These are phyloP conservation scores for Thaumatotibia leucotreta DNA, from an alignment of 1,140 invertebrate species.

Conservation along the genomic window DNA sequence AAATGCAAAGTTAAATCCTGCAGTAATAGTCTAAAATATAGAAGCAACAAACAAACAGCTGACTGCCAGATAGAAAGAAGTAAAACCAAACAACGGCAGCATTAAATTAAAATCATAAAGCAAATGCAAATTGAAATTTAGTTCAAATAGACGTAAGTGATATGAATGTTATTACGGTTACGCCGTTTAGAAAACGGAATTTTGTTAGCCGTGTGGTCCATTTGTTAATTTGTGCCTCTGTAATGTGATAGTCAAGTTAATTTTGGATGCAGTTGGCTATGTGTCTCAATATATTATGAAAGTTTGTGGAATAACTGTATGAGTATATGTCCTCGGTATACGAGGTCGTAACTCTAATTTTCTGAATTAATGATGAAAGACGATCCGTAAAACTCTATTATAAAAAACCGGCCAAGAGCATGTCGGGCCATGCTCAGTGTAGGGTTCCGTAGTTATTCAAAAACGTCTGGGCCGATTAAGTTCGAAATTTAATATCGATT, in stretches of 20 bases:
- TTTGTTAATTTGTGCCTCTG: constrained; percentile 39
- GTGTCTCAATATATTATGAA: background rate
- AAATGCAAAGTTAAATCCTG: too few species aligned
- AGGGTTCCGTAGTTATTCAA: too few species aligned
- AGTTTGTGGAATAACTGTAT: too few species aligned
- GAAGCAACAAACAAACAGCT: background rate
- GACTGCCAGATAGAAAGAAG: background rate
- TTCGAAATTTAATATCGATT: too few species aligned
- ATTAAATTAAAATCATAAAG: constrained; percentile 7
- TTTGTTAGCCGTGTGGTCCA: constrained; percentile 26
- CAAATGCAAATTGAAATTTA: background rate
- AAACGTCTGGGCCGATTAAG: too few species aligned
- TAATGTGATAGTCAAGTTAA: background rate
- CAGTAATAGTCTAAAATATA: background rate
- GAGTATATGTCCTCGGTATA: too few species aligned
- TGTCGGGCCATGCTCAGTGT: too few species aligned
- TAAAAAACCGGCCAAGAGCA: too few species aligned
- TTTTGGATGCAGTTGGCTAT: background rate
- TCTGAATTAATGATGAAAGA: too few species aligned
- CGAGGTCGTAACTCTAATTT: too few species aligned
- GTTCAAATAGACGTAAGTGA: background rate
- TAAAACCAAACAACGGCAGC: background rate
- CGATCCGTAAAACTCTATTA: too few species aligned
- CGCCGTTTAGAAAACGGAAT: background rate
- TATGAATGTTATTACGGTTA: background rate